Percentiles rank a stretch among this genome's conserved stretches.
These are phyloP conservation scores for Halocynthia aurantium DNA, from an alignment of 23 tunicate genomes.

Conservation along the genomic window DNA sequence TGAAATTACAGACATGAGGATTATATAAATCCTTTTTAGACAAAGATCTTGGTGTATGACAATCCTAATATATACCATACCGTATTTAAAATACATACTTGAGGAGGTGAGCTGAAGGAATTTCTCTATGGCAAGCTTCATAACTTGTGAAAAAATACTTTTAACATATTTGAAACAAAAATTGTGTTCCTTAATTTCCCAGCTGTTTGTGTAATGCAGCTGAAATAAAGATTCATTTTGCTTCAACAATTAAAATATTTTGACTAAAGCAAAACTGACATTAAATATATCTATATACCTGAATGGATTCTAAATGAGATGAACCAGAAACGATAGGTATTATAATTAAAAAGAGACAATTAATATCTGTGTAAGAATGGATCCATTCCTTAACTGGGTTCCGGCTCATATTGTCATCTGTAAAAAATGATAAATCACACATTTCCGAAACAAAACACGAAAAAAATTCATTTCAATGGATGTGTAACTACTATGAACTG, in stretches of 20 bases:
- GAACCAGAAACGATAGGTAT: not conserved
- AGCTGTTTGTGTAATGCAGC: not conserved
- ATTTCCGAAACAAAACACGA: too few relatives aligned
- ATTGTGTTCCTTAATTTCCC: constrained; percentile 1
- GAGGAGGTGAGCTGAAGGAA: not conserved
- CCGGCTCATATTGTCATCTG: too few relatives aligned
- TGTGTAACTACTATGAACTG: not conserved
- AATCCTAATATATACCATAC: too few relatives aligned
- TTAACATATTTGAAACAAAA: not conserved
- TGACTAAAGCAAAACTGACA: not conserved
- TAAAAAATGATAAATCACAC: too few relatives aligned
- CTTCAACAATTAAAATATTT: not conserved
- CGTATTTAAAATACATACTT: too few relatives aligned
- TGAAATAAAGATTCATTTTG: not conserved
- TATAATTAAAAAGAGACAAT: not conserved
- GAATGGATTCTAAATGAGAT: not conserved
- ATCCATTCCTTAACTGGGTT: constrained; percentile 15
- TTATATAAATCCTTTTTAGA: too few relatives aligned
- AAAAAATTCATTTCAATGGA: not conserved
- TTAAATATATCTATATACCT: not conserved
- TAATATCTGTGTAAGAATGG: constrained; percentile 2
- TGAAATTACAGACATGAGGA: too few relatives aligned
- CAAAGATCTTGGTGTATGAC: too few relatives aligned
- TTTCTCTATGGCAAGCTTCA: constrained; percentile 7
- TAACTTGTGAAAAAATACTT: not conserved